Evolutionary conservation across 2,888 invertebrate genomes (phyloP).

Genomic region (Apodemia zela): DNA sequence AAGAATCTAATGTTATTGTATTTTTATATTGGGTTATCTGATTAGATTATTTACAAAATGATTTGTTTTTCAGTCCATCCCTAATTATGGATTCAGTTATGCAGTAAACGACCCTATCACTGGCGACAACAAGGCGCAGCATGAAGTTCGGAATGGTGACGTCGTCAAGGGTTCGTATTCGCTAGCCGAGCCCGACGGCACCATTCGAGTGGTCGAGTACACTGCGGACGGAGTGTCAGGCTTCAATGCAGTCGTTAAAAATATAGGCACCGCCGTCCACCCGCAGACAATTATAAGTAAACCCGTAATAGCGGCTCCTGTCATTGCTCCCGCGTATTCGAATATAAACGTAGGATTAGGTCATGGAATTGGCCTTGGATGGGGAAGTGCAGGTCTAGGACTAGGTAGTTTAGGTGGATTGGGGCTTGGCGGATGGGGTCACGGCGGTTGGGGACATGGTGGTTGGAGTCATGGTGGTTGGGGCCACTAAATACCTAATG

Average conservation of each 20-base stretch:
- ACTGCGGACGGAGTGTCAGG: slow-evolving; percentile 60
- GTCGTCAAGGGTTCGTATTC: slow-evolving; percentile 71
- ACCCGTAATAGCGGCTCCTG: slow-evolving; percentile 20
- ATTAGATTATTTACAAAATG: background rate
- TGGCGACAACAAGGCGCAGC: slow-evolving; percentile 70
- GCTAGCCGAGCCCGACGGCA: slow-evolving; percentile 68
- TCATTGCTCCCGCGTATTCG: slow-evolving; percentile 17
- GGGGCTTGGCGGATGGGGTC: slow-evolving; percentile 2
- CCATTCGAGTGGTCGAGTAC: slow-evolving; percentile 66
- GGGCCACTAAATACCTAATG: slow-evolving; percentile 23
- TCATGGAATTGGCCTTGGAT: slow-evolving; percentile 22
- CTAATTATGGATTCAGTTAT: slow-evolving; percentile 71
- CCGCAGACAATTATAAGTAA: slow-evolving; percentile 41
- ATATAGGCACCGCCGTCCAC: slow-evolving; percentile 59
- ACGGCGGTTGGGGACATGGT: background rate
- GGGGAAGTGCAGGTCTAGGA: slow-evolving; percentile 23
- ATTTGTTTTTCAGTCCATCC: slow-evolving; percentile 50
- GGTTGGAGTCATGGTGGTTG: slow-evolving; percentile 5
- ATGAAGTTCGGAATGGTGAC: slow-evolving; percentile 65
- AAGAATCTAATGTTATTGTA: too few relatives aligned
- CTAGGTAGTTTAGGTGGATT: background rate
- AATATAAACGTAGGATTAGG: slow-evolving; percentile 21
- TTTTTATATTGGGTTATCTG: too few relatives aligned
- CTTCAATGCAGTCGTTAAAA: slow-evolving; percentile 71
- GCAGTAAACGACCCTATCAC: slow-evolving; percentile 70